phyloP scores from a whole-genome alignment of 2,888 invertebrate genomes.

The Cephonodes hylas region DNA sequence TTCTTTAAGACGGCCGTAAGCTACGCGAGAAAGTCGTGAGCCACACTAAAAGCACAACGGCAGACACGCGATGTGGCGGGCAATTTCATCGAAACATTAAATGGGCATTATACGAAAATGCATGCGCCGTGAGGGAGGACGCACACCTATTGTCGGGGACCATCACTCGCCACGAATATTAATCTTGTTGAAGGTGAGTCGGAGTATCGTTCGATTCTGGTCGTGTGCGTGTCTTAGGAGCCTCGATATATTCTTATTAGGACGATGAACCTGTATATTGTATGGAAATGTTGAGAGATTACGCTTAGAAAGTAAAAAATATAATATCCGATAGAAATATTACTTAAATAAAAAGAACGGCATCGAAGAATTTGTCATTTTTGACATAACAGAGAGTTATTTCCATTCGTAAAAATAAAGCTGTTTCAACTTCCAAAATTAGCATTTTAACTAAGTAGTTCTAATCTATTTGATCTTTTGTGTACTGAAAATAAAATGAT shows the following conservation, averaged over 20 bases:
- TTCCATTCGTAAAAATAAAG: not conserved
- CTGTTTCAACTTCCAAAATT: no score
- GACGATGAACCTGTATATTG: conserved; percentile 60
- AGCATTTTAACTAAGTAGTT: no score
- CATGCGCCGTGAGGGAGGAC: conserved; percentile 69
- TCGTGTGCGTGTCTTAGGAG: conserved; percentile 48
- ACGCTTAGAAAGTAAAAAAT: conserved; percentile 33
- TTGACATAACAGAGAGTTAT: not conserved
- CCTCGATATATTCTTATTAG: conserved; percentile 51
- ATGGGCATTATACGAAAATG: conserved; percentile 79
- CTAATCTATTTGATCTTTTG: no score
- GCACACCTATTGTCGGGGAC: conserved; percentile 66
- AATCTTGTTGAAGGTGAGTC: conserved; percentile 68
- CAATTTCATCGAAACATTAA: conserved; percentile 77
- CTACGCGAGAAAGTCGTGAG: conserved; percentile 60
- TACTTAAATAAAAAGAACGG: not conserved
- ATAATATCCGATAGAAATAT: conserved; percentile 14
- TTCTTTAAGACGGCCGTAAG: conserved; percentile 28
- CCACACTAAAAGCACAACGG: conserved; percentile 53
- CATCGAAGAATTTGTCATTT: not conserved
- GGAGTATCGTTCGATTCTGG: conserved; percentile 46
- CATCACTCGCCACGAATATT: conserved; percentile 74
- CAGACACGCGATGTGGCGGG: conserved; percentile 59
- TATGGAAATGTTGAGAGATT: conserved; percentile 34
- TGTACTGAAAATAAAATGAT: no score